A percentile compares a stretch with the other conserved stretches of the same genome.
Conservation (phyloP, 2,797 vertebrate species). For the Lithobates pipiens region DNA sequence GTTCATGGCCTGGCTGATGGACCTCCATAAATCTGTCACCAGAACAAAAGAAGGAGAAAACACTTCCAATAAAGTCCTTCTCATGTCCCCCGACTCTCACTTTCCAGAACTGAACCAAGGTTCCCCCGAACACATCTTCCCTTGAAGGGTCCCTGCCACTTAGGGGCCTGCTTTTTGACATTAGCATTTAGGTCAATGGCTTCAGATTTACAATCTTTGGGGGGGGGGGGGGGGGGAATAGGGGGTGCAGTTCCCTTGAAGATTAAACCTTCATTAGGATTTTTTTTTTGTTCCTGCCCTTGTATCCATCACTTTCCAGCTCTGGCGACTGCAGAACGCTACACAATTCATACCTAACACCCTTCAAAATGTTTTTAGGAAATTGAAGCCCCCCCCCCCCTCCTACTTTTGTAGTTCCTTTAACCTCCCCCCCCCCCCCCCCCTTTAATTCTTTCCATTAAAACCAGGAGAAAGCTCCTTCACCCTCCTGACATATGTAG, state of each 20-base stretch:
- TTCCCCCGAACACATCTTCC: constrained; percentile 54
- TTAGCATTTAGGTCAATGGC: constrained; percentile 70
- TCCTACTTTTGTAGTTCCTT: constrained; percentile 18
- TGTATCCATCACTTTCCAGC: constrained; percentile 73
- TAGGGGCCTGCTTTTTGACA: constrained; percentile 73
- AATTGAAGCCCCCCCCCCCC: constrained; percentile 52
- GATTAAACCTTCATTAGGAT: constrained; percentile 79
- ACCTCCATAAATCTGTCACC: constrained; percentile 69
- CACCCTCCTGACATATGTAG: constrained; percentile 33
- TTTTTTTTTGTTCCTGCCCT: constrained; percentile 74
- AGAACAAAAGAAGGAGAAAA: constrained; percentile 29
- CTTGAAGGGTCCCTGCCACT: constrained; percentile 67
- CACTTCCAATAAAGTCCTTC: constrained; percentile 58
- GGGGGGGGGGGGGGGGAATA: constrained; percentile 66
- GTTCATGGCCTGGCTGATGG: constrained; percentile 65
- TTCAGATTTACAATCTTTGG: constrained; percentile 73
- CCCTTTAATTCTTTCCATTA: constrained; percentile 18
- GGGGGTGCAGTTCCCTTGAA: constrained; percentile 76
- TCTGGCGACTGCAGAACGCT: constrained; percentile 68
- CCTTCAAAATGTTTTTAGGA: constrained; percentile 68
- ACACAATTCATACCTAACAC: constrained; percentile 68
- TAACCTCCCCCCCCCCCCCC: background rate
- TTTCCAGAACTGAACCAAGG: constrained; percentile 65
- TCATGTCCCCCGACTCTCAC: constrained; percentile 64
- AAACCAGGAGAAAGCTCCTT: constrained; percentile 50